Base-by-base conservation (phyloP, 1,140 invertebrate species). In the Oscheius sp. region DNA sequence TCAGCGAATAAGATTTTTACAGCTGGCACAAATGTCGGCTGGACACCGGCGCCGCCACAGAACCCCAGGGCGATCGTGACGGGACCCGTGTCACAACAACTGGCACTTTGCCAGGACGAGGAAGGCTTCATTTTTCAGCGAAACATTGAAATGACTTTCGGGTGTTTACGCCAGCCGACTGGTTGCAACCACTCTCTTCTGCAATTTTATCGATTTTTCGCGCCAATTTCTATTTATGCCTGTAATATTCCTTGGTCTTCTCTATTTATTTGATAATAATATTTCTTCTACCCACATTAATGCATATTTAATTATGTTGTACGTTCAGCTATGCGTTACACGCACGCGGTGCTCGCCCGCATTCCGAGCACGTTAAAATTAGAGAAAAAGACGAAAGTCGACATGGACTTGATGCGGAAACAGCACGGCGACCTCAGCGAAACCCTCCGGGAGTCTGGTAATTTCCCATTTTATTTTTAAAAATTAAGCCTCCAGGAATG, bases 331-430 rank as follows among this genome's bases (percentile, higher is more conserved):
- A 63, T 63, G 61, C 10, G 35, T 10, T 63, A 63, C 31, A 63
- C 61, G 7, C 36, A 63, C 26, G 61, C 61, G 4, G 20, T 63
- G 18, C 10, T 63, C 28, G 32, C 61, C 15, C 61, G 61, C 13
- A 63, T 63, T 36, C 61, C 61, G 10, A 26, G 35, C 61, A 36
- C 15, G 36, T 26, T 63, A 10, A 63, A 63, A 26, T 18, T 32
- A 10, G 61, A 63, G 15, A 63, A 63, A 26, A 63, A 63, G 31
- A n/a, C 26, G 10, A 29, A 63, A 32, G 28, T 63, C 10, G 26
- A 63, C 31, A 63, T 63, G 10, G 61, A 63, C 18, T 13, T 26
- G 15, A 63, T 63, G 61, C 15, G 36, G 31, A 63, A 63, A 34
- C 61, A 63, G 31, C 32, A 34, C 7, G 61, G 35, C 31, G 61